phyloP scores from a whole-genome alignment of 2,888 invertebrate genomes.

The Aplocera efformata region DNA sequence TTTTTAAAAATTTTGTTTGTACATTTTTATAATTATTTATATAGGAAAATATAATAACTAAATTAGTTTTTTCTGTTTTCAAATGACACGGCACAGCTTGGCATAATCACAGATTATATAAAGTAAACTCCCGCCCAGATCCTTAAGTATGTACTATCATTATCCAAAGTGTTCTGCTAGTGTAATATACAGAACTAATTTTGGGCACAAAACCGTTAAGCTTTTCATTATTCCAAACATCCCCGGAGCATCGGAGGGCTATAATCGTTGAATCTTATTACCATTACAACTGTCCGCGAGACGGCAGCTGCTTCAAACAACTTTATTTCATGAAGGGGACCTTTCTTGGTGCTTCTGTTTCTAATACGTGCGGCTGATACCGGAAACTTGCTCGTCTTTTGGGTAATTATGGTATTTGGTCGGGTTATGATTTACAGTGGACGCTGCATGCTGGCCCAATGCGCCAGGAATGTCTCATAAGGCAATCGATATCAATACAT shows the following conservation, averaged over 20 bases:
- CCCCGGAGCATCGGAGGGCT: constrained; percentile 52
- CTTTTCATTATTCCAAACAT: constrained; percentile 71
- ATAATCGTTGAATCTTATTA: constrained; percentile 78
- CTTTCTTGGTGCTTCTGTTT: constrained; percentile 39
- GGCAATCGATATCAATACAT: too few species aligned
- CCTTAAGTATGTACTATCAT: neutral
- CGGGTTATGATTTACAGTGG: too few species aligned
- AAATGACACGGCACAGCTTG: too few species aligned
- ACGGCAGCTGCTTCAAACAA: constrained; percentile 72
- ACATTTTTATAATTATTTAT: too few species aligned
- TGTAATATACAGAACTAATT: constrained; percentile 63
- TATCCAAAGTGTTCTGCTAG: constrained; percentile 11
- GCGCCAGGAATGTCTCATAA: too few species aligned
- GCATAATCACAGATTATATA: too few species aligned
- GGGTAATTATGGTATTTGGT: constrained; percentile 7
- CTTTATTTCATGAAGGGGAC: constrained; percentile 62
- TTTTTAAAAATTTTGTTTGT: too few species aligned
- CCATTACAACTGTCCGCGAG: constrained; percentile 74
- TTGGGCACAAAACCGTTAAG: constrained; percentile 61
- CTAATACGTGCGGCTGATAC: constrained; percentile 33
- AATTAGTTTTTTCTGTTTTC: too few species aligned
- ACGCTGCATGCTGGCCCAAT: too few species aligned
- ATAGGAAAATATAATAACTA: too few species aligned
- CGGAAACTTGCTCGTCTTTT: constrained; percentile 15
- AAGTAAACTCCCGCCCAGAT: too few species aligned